Evolutionary conservation across 2,113 vertebrate genomes (phyloP).

Genomic region (Pungitius pungitius): DNA sequence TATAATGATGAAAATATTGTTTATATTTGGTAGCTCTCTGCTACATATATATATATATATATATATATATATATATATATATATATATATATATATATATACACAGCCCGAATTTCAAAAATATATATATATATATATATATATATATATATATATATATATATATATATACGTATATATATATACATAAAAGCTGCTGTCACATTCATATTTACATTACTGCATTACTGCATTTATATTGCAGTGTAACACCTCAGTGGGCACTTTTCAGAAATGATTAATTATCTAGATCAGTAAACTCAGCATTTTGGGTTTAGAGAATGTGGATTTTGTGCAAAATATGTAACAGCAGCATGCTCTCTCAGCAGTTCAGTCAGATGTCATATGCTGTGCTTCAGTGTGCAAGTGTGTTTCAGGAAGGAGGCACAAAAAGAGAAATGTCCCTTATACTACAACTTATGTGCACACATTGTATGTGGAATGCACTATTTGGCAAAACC

Average conservation of each 20-base stretch:
- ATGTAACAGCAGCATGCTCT: conserved; percentile 15
- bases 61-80: neutral
- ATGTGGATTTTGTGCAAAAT: conserved; percentile 17
- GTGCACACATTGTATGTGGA: neutral
- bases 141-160: neutral
- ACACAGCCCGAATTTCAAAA: too few relatives aligned
- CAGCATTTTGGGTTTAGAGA: conserved; percentile 23
- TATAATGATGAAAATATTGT: neutral
- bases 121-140: too few relatives aligned
- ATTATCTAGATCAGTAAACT: conserved; percentile 33
- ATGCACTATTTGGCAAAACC: conserved; percentile 9
- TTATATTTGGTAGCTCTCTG: neutral
- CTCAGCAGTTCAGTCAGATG: conserved; percentile 32
- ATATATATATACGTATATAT: conserved; percentile 1
- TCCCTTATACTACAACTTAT: neutral
- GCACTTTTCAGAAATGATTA: conserved; percentile 32
- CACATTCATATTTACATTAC: neutral
- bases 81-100: conserved; percentile 3
- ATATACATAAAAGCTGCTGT: conserved; percentile 16
- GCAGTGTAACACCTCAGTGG: neutral
- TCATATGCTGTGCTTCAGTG: conserved; percentile 1
- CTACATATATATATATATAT: neutral
- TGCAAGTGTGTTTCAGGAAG: conserved; percentile 14
- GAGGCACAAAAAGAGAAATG: conserved; percentile 19
- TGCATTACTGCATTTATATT: conserved; percentile 7